Percentiles rank a stretch among this genome's conserved stretches.
Conservation (phyloP, 2,888 invertebrate genomes). For the Drosophila setosimentum region DNA sequence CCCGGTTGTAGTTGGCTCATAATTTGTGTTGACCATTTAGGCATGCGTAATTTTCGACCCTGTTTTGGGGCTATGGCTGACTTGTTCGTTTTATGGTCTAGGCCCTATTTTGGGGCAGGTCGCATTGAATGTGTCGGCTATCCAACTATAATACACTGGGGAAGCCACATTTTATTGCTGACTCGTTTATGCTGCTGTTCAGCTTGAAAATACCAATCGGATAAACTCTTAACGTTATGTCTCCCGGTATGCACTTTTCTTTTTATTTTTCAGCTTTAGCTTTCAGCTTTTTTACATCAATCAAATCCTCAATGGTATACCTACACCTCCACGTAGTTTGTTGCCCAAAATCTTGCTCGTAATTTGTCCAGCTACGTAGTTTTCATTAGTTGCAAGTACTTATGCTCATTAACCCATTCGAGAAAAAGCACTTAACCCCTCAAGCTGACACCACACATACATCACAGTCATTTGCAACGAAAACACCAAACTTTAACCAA, state of each 20-base stretch:
- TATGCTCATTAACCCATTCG: conserved; percentile 42
- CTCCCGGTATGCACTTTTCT: not conserved
- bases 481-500: conserved; percentile 24
- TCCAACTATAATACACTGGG: conserved; percentile 16
- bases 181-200: conserved; percentile 15
- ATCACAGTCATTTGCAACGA: conserved; percentile 42
- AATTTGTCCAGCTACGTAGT: conserved; percentile 21
- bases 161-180: conserved; percentile 23
- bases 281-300: not conserved
- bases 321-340: conserved; percentile 1
- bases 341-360: conserved; percentile 3
- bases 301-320: conserved; percentile 1
- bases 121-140: conserved; percentile 26
- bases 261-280: not conserved
- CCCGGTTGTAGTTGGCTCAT: conserved; percentile 51
- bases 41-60: conserved; percentile 75
- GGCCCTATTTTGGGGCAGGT: conserved; percentile 44
- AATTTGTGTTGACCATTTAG: conserved; percentile 67
- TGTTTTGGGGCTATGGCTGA: conserved; percentile 44
- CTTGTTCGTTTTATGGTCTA: conserved; percentile 36
- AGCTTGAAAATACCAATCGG: conserved; percentile 10
- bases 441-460: conserved; percentile 29
- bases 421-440: conserved; percentile 55
- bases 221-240: not conserved
- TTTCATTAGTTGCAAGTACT: conserved; percentile 21